A percentile compares a stretch with the other conserved stretches of the same genome.
phyloP scores from a whole-genome alignment of 2,888 invertebrate species.

The Yponomeuta malinellus region DNA sequence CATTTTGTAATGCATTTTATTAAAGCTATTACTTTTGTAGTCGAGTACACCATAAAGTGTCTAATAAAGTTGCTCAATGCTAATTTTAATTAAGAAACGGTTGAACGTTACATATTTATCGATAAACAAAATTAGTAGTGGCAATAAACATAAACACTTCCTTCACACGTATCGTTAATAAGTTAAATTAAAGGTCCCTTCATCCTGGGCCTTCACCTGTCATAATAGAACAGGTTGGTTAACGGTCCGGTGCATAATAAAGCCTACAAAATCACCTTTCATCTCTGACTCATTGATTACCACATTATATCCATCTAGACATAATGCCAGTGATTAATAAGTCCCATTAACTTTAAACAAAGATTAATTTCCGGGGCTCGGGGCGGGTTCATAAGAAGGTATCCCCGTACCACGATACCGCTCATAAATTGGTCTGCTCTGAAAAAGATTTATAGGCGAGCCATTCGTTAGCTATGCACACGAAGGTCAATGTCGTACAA shows the following conservation, averaged over 20 bases:
- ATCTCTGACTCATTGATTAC: slow-evolving; percentile 58
- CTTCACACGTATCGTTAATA: slow-evolving; percentile 1
- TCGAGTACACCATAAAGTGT: not conserved
- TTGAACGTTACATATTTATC: not conserved
- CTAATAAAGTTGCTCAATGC: not conserved
- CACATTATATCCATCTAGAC: slow-evolving; percentile 61
- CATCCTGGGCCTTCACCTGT: slow-evolving; percentile 4
- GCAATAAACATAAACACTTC: not conserved
- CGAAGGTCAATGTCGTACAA: slow-evolving; percentile 6
- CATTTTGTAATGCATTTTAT: not conserved
- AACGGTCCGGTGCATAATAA: slow-evolving; percentile 51
- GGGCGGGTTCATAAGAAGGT: slow-evolving; percentile 30
- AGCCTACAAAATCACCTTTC: slow-evolving; percentile 32
- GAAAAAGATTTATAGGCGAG: slow-evolving; percentile 12
- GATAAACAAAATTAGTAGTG: not conserved
- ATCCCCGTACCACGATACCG: slow-evolving; percentile 31
- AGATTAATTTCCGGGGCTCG: slow-evolving; percentile 53
- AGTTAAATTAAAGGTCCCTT: not conserved
- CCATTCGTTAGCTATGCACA: slow-evolving; percentile 3
- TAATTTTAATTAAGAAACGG: slow-evolving; percentile 2
- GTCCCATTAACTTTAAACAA: slow-evolving; percentile 67
- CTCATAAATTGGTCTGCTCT: slow-evolving; percentile 12
- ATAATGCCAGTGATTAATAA: slow-evolving; percentile 67
- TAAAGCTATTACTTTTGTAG: not conserved
- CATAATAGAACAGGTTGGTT: slow-evolving; percentile 19